A percentile compares a stretch with the other conserved stretches of the same genome.
phyloP scores from a whole-genome alignment of 2,797 vertebrate species.

The Macropus fuliginosus region DNA sequence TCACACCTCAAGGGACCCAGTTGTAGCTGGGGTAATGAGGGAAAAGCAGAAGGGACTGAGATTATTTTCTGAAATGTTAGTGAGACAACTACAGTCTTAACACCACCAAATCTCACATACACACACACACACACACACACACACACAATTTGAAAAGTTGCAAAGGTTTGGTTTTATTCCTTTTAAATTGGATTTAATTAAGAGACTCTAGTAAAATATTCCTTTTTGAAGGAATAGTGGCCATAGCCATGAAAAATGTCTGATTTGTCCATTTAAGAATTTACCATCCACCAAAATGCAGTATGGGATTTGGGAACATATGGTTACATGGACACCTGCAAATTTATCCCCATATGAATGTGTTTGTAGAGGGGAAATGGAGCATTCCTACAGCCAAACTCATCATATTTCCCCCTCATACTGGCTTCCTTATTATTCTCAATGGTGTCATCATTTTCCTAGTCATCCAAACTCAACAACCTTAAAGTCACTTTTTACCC shows the following conservation, averaged over 20 bases:
- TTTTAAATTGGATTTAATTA: constrained; percentile 79
- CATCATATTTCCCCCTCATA: constrained; percentile 20
- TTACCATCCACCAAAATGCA: constrained; percentile 76
- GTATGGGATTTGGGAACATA: constrained; percentile 71
- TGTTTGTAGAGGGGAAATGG: background rate
- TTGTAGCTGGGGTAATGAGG: background rate
- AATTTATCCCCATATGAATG: constrained; percentile 31
- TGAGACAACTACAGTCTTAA: constrained; percentile 40
- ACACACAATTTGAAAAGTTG: background rate
- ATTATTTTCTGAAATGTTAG: constrained; percentile 31
- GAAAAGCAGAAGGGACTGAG: background rate
- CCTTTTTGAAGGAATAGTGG: constrained; percentile 79
- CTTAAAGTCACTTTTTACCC: background rate
- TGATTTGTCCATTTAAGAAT: constrained; percentile 80
- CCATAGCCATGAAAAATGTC: constrained; percentile 76
- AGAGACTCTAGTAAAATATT: constrained; percentile 80
- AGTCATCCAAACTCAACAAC: background rate
- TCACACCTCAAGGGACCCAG: background rate
- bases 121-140: background rate
- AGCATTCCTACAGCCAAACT: constrained; percentile 11
- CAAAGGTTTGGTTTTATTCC: constrained; percentile 38
- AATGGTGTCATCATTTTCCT: background rate
- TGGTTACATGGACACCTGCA: background rate
- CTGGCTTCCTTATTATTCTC: constrained; percentile 33
- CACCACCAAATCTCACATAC: background rate